Percentiles rank a stretch among this genome's conserved stretches.
Conservation (phyloP, 2,113 vertebrate genomes). For the Aplodontia rufa region DNA sequence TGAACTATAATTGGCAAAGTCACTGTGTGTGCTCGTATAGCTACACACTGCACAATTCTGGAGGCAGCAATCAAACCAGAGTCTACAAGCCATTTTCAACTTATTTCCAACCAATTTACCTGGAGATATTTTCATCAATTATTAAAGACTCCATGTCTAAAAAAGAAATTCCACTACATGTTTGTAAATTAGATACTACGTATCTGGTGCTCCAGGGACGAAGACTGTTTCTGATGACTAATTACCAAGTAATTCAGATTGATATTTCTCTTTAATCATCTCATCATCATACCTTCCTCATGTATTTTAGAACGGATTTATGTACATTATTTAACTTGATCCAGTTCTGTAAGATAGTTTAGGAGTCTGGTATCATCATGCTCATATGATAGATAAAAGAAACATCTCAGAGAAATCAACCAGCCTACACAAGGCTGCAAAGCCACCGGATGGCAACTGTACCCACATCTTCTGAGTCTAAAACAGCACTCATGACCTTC, state of each 20-base stretch:
- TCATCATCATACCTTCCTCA: not conserved
- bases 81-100: not conserved
- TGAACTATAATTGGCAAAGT: not conserved
- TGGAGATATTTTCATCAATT: not conserved
- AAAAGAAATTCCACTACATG: not conserved
- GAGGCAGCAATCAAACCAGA: not conserved
- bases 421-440: not conserved
- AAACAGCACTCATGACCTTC: not conserved
- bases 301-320: not conserved
- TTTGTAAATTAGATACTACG: not conserved
- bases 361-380: not conserved
- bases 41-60: not conserved
- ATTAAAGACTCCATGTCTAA: not conserved
- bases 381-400: not conserved
- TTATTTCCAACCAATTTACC: not conserved
- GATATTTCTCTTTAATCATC: not conserved
- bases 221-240: conserved; percentile 4
- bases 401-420: not conserved
- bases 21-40: not conserved
- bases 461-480: not conserved
- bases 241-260: not conserved
- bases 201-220: not conserved
- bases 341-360: not conserved
- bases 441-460: not conserved
- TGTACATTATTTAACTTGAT: not conserved